A percentile compares a stretch with the other conserved stretches of the same genome.
phyloP scores from a whole-genome alignment of 1,140 invertebrate genomes.

The Drosophila ohnishii region DNA sequence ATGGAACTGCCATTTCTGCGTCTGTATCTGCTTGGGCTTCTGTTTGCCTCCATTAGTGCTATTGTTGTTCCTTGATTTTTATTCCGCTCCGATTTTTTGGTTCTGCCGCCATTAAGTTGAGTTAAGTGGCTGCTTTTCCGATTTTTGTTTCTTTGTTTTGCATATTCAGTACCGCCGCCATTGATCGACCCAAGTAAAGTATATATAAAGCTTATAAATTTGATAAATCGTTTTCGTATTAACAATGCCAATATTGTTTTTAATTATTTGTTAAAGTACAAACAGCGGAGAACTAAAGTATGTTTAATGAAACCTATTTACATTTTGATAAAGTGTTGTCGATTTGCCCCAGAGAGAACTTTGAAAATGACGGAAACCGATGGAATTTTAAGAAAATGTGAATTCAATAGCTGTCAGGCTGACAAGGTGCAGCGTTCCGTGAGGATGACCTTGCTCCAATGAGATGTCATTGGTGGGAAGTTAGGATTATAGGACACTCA shows the following conservation, averaged over 20 bases:
- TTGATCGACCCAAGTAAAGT: slow-evolving; percentile 5
- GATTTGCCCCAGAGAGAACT: background rate
- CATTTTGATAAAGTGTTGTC: background rate
- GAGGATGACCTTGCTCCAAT: no score
- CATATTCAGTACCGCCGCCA: background rate
- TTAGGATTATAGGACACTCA: background rate
- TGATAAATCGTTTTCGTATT: slow-evolving; percentile 39
- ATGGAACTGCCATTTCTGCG: slow-evolving; percentile 8
- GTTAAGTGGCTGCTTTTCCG: slow-evolving; percentile 50
- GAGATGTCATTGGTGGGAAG: no score
- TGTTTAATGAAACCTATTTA: background rate
- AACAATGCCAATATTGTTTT: slow-evolving; percentile 28
- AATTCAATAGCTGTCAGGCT: background rate
- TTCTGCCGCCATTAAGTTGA: slow-evolving; percentile 62
- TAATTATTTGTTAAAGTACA: slow-evolving; percentile 29
- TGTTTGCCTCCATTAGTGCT: slow-evolving; percentile 16
- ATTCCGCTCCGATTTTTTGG: background rate
- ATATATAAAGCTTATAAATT: slow-evolving; percentile 53
- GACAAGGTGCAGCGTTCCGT: background rate
- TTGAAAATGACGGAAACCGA: background rate
- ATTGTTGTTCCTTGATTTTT: slow-evolving; percentile 47
- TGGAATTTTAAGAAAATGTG: background rate
- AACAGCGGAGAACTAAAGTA: slow-evolving; percentile 29
- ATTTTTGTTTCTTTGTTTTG: slow-evolving; percentile 27
- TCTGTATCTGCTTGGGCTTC: background rate